A percentile compares a stretch with the other conserved stretches of the same genome.
Conservation (phyloP, 2,797 vertebrate species). For the Chelidonichthys spinosus region DNA sequence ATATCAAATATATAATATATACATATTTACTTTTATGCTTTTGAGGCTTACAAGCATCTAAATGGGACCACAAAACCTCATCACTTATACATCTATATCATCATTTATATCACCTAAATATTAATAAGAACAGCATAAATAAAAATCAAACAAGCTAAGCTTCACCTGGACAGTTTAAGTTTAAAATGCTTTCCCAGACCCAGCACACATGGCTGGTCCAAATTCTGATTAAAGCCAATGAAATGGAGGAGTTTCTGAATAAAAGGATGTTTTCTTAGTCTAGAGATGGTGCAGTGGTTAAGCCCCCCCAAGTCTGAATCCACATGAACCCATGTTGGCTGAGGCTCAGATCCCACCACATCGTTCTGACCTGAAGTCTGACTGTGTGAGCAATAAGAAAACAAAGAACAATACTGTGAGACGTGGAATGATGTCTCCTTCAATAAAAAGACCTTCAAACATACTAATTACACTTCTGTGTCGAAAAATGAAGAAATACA, state of each 20-base stretch:
- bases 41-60: too few relatives aligned
- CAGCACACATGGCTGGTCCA: constrained; percentile 7
- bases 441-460: constrained; percentile 17
- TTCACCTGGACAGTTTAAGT: constrained; percentile 8
- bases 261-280: constrained; percentile 64
- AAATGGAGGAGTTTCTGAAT: constrained; percentile 41
- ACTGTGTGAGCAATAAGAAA: constrained; percentile 21
- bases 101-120: too few relatives aligned
- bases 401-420: constrained; percentile 32
- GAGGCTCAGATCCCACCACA: constrained; percentile 47
- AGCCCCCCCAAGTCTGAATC: constrained; percentile 35
- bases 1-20: too few relatives aligned
- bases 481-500: constrained; percentile 7
- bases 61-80: too few relatives aligned
- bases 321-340: constrained; percentile 55
- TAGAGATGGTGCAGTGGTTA: constrained; percentile 48
- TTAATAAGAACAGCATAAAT: too few relatives aligned
- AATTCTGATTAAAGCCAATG: constrained; percentile 20
- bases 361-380: constrained; percentile 53
- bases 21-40: too few relatives aligned
- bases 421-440: constrained; percentile 21
- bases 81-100: too few relatives aligned
- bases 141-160: too few relatives aligned
- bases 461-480: not conserved
- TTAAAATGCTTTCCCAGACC: constrained; percentile 17